Percentiles rank a stretch among this genome's conserved stretches.
Conservation (phyloP, 2,797 vertebrate species). For the Euthynnus affinis region DNA sequence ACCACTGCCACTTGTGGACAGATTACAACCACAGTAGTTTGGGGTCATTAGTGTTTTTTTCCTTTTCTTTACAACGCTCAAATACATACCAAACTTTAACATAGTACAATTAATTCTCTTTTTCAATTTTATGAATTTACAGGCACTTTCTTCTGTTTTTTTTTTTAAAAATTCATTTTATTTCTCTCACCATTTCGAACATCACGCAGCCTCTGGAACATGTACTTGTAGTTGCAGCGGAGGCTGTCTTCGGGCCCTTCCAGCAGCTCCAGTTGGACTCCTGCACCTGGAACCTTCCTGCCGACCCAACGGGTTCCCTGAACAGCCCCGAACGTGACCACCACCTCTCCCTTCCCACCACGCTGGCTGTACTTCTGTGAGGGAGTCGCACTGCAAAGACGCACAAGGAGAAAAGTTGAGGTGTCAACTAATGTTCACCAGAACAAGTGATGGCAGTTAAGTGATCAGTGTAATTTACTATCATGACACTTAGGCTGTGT, state of each 20-base stretch:
- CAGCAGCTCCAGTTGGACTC: constrained; percentile 76
- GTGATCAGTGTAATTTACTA: too few species aligned
- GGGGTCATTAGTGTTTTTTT: too few species aligned
- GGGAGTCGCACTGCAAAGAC: constrained; percentile 85
- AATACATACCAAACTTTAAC: not conserved
- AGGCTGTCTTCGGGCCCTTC: constrained; percentile 80
- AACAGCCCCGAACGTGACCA: constrained; percentile 84
- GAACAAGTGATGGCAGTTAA: not conserved
- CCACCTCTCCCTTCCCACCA: constrained; percentile 90
- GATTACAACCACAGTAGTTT: not conserved
- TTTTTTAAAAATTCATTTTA: too few species aligned
- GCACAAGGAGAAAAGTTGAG: not conserved
- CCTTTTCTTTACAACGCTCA: not conserved
- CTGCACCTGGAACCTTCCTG: constrained; percentile 49
- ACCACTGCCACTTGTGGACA: too few species aligned
- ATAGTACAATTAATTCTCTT: not conserved
- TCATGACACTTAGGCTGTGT: too few species aligned
- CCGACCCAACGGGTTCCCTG: constrained; percentile 87
- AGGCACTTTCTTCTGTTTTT: not conserved
- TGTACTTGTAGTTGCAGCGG: constrained; percentile 88
- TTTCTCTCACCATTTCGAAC: constrained; percentile 87
- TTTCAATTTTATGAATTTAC: not conserved
- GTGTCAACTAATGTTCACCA: not conserved
- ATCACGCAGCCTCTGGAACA: constrained; percentile 93
- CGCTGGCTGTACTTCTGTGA: constrained; percentile 93